A percentile compares a stretch with the other conserved stretches of the same genome.
phyloP scores from a whole-genome alignment of 1,140 invertebrate genomes.

The Eulimnadia texana region DNA sequence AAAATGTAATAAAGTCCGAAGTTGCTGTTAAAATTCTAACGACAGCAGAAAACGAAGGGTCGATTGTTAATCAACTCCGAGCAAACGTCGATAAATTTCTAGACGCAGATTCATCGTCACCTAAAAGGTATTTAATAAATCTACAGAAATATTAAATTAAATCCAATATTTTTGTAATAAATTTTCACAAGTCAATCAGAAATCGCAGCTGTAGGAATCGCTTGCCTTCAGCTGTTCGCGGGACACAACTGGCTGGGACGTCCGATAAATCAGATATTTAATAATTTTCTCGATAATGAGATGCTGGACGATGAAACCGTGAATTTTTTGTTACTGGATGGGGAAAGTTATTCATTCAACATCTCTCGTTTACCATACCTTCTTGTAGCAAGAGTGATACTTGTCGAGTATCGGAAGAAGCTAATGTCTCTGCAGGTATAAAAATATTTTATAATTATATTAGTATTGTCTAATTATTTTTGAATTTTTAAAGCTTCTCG shows the following conservation, averaged over 20 bases:
- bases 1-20: too few species aligned
- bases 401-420: constrained; percentile 34
- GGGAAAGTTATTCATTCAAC: constrained; percentile 32
- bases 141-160: not conserved
- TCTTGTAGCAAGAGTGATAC: constrained; percentile 46
- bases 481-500: constrained; percentile 29
- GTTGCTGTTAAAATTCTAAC: too few species aligned
- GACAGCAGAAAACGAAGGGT: too few species aligned
- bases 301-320: constrained; percentile 18
- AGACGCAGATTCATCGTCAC: too few species aligned
- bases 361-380: constrained; percentile 46
- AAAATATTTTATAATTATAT: constrained; percentile 1
- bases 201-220: not conserved
- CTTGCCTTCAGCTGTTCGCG: not conserved
- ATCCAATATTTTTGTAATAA: too few species aligned
- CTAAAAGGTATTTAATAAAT: not conserved
- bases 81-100: too few species aligned
- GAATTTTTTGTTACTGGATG: constrained; percentile 24
- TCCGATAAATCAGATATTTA: not conserved
- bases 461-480: not conserved
- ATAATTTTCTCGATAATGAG: not conserved
- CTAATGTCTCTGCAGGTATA: constrained; percentile 24
- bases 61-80: too few species aligned
- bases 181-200: not conserved
- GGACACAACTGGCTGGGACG: not conserved